These are phyloP conservation scores for Anoura caudifer DNA, from an alignment of 2,113 vertebrate species.

Conservation along the genomic window DNA sequence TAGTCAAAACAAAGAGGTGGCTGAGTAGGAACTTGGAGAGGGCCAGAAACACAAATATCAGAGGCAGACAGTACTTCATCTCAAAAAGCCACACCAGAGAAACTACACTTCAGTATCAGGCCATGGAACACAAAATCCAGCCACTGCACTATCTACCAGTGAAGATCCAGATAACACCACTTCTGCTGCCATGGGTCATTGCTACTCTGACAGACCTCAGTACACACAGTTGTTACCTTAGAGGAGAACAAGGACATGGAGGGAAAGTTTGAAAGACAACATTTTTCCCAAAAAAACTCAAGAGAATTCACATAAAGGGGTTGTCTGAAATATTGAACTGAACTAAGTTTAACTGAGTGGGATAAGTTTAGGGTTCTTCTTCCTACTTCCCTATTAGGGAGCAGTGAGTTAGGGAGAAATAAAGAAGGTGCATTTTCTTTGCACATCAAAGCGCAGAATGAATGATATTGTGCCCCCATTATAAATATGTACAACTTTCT, in stretches of 20 bases:
- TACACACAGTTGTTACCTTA: neutral
- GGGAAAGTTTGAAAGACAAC: neutral
- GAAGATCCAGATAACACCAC: neutral
- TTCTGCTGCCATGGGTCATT: neutral
- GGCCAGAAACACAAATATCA: neutral
- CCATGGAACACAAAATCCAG: neutral
- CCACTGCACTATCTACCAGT: neutral
- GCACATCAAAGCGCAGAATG: neutral
- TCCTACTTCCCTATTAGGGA: neutral
- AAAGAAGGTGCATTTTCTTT: conserved; percentile 16
- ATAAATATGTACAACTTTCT: neutral
- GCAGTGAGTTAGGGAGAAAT: neutral
- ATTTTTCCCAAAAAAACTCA: neutral
- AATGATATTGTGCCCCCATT: neutral
- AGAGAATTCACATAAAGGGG: neutral
- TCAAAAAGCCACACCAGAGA: neutral
- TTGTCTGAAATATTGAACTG: neutral
- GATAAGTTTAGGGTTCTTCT: neutral
- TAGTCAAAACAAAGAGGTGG: conserved; percentile 12
- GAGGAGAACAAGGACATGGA: neutral
- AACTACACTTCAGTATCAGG: neutral
- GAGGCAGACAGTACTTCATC: neutral
- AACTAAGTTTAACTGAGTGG: neutral
- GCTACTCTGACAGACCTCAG: neutral
- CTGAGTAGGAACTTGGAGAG: neutral